Base-by-base conservation (phyloP, 2,113 vertebrate genomes). In the Ceyx melanurus region DNA sequence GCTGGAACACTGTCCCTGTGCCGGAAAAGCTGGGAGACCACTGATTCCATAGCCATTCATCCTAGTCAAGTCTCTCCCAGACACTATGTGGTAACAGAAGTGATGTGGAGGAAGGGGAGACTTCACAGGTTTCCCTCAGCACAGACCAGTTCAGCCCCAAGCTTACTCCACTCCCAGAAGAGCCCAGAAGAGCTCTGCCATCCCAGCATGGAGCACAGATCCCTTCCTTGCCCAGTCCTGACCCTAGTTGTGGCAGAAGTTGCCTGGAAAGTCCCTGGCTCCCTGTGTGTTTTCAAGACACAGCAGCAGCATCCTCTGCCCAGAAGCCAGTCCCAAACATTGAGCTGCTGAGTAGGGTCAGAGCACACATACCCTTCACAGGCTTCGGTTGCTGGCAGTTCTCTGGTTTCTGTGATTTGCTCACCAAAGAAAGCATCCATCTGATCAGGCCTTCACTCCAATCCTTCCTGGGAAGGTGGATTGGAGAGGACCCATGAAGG, bases 221-320 rank as follows among this genome's bases (percentile, higher is more conserved):
- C 28, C 28, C 8, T 71, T 65, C 33, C 28, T 72, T 82, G 35
- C 29, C 29, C 35, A 22, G 9, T 43, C 48, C 37, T 37, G 37
- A 37, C 37, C 37, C 17, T 46, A n/a, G 21, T 42, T 15, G 0
- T 2, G 5, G 82, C 61, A 82, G 56, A 74, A 92, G 29, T 15
- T 7, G 20, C 82, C 71, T 93, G 94, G 95, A 92, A 96, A 96
- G 71, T 76, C 95, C 95, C 94, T 91, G 87, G 78, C 86, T 60
- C 23, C 79, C 77, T 43, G 13, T 2, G 3, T 93, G 86, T 96
- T 95, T 91, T 91, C 58, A 87, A 66, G 81, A 70, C 26, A 76
- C 61, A 1, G 0, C 66, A 93, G 58, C 66, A 94, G 83, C 62
- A 86, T 31, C 60, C 56, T 92, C 66, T 82, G 87, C 91, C 72